Conservation (phyloP, 2,888 invertebrate genomes). For the Incurvaria masculella region DNA sequence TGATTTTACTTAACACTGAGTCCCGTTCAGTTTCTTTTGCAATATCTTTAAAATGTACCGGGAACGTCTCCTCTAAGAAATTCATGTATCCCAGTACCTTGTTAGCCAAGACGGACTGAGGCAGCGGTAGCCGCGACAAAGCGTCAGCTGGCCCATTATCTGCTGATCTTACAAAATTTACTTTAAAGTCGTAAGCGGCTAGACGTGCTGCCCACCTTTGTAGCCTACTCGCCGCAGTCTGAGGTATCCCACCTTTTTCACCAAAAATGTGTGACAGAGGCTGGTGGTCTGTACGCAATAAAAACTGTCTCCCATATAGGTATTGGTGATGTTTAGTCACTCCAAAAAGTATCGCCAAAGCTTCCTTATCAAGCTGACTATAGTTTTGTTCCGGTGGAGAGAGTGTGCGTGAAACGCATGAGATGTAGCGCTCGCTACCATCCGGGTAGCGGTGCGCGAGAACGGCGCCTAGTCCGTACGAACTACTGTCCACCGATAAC, state of each 20-base stretch:
- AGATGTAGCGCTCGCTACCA: slow-evolving; percentile 15
- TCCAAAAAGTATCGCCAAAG: background rate
- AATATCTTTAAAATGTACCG: too few species aligned
- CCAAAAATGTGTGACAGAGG: background rate
- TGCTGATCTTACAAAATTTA: background rate
- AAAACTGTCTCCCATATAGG: background rate
- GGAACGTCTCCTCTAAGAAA: too few species aligned
- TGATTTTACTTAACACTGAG: too few species aligned
- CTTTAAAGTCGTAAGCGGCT: background rate
- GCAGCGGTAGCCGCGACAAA: background rate
- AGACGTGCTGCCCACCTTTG: background rate
- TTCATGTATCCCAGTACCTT: too few species aligned
- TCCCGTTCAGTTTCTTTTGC: too few species aligned
- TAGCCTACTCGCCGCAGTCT: background rate
- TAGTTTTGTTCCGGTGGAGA: background rate
- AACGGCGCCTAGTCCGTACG: slow-evolving; percentile 18
- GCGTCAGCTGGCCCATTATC: background rate
- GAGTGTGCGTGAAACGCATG: background rate
- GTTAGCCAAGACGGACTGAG: too few species aligned
- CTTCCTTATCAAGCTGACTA: background rate
- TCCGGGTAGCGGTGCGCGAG: slow-evolving; percentile 13
- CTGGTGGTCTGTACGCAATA: background rate
- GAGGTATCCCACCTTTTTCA: background rate
- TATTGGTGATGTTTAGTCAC: background rate
- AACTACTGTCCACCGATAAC: slow-evolving; percentile 17